phyloP scores from a whole-genome alignment of 2,797 vertebrate genomes.

The Gymnoscopelus microlampas region DNA sequence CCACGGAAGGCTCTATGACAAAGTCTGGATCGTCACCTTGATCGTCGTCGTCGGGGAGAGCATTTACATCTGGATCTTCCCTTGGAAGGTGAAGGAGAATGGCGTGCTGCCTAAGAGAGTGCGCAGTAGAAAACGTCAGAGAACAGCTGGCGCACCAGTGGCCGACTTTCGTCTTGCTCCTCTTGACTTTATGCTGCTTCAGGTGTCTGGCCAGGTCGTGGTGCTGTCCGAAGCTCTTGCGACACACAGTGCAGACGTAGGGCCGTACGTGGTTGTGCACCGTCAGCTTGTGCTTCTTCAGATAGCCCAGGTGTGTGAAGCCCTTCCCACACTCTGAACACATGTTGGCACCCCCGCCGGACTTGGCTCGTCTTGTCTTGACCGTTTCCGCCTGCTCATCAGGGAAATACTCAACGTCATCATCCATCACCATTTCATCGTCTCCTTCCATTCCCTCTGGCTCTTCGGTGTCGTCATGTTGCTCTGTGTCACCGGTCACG shows the following conservation, averaged over 20 bases:
- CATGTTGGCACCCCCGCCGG: background rate
- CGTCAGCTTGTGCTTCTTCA: slow-evolving; percentile 54
- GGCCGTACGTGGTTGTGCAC: slow-evolving; percentile 66
- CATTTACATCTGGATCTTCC: no score
- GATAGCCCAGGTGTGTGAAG: slow-evolving; percentile 45
- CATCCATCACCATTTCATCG: background rate
- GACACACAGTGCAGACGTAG: slow-evolving; percentile 70
- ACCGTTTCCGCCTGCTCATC: slow-evolving; percentile 29
- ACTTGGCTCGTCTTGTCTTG: no score
- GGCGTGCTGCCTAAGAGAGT: slow-evolving; percentile 67
- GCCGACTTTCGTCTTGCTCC: background rate
- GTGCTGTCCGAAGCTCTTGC: slow-evolving; percentile 70
- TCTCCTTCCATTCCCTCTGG: background rate
- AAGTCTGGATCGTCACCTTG: slow-evolving; percentile 32
- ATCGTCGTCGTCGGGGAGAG: slow-evolving; percentile 5
- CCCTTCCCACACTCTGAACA: slow-evolving; percentile 61
- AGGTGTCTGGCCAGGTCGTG: slow-evolving; percentile 70
- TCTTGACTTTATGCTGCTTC: slow-evolving; percentile 44
- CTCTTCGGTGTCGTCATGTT: no score
- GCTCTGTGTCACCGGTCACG: no score
- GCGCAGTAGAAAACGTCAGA: slow-evolving; percentile 51
- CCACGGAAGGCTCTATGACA: background rate
- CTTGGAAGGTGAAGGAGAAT: slow-evolving; percentile 46
- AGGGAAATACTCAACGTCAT: background rate
- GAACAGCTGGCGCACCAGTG: slow-evolving; percentile 71